Percentiles rank a stretch among this genome's conserved stretches.
These are phyloP conservation scores for Manis crassicaudata DNA, from an alignment of 2,797 vertebrate species.

Conservation along the genomic window DNA sequence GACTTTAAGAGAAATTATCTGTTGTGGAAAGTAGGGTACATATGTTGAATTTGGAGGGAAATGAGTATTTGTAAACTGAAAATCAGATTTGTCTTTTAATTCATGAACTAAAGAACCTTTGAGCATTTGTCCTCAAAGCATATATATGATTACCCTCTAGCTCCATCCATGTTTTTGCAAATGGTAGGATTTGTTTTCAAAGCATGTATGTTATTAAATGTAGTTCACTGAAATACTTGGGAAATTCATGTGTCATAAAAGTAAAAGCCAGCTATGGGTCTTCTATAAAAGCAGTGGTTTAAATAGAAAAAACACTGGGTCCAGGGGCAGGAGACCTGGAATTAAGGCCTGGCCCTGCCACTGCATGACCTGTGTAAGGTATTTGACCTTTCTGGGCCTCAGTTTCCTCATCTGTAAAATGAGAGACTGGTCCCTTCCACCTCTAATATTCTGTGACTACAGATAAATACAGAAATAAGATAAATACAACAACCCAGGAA, in stretches of 20 bases:
- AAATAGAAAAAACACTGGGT: conserved; percentile 37
- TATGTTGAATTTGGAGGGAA: conserved; percentile 47
- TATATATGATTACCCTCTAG: neutral
- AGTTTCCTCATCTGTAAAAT: conserved; percentile 53
- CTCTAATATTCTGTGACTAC: conserved; percentile 61
- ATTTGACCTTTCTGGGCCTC: conserved; percentile 48
- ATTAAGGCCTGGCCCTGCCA: conserved; percentile 8
- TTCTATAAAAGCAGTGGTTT: conserved; percentile 61
- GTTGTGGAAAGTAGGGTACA: conserved; percentile 40
- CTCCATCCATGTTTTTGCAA: too few relatives aligned
- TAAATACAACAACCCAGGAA: conserved; percentile 72
- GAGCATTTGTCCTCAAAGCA: conserved; percentile 58
- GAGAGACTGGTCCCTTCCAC: conserved; percentile 62
- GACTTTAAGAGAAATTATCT: conserved; percentile 56
- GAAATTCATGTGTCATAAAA: conserved; percentile 60
- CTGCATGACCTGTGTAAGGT: conserved; percentile 29
- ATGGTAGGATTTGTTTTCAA: conserved; percentile 43
- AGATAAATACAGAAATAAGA: conserved; percentile 78
- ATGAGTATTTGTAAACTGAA: conserved; percentile 56
- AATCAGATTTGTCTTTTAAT: conserved; percentile 66
- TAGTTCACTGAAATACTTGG: conserved; percentile 52
- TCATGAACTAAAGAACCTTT: conserved; percentile 64
- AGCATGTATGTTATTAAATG: conserved; percentile 2
- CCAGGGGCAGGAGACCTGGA: conserved; percentile 23
- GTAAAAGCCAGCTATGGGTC: conserved; percentile 47